Conservation (phyloP, 37 sponge, comb jelly and placozoan species). For the Crambe crambe region DNA sequence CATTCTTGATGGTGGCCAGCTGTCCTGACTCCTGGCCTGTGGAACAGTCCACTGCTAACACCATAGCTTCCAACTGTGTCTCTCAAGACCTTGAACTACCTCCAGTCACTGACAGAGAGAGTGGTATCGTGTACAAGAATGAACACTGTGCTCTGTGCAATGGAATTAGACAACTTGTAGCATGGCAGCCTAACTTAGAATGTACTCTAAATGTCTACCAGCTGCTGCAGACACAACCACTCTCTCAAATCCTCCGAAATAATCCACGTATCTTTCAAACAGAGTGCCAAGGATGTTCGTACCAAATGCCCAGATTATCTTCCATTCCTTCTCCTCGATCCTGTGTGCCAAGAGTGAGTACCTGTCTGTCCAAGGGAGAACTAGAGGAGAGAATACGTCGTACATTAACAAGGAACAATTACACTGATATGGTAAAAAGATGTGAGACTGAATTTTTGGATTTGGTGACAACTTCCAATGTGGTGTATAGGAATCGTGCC, state of each 20-base stretch:
- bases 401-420: neutral
- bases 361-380: neutral
- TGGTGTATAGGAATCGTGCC: slow-evolving; percentile 9
- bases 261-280: neutral
- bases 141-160: no score
- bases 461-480: neutral
- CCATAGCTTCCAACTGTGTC: neutral
- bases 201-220: slow-evolving; percentile 16
- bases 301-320: neutral
- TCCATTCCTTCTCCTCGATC: neutral
- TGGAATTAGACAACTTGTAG: neutral
- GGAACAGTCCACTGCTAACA: neutral
- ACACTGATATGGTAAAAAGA: neutral
- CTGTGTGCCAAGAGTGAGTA: neutral
- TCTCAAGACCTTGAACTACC: neutral
- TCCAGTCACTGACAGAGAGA: slow-evolving; percentile 26
- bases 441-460: slow-evolving; percentile 3
- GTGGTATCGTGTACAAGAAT: slow-evolving; percentile 56
- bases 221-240: no score
- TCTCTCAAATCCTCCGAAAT: neutral
- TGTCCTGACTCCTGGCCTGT: slow-evolving; percentile 25
- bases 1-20: no score
- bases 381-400: neutral
- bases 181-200: slow-evolving; percentile 14
- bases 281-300: slow-evolving; percentile 3